Base-by-base conservation (phyloP, 2,888 invertebrate genomes). In the Dicycla oo region DNA sequence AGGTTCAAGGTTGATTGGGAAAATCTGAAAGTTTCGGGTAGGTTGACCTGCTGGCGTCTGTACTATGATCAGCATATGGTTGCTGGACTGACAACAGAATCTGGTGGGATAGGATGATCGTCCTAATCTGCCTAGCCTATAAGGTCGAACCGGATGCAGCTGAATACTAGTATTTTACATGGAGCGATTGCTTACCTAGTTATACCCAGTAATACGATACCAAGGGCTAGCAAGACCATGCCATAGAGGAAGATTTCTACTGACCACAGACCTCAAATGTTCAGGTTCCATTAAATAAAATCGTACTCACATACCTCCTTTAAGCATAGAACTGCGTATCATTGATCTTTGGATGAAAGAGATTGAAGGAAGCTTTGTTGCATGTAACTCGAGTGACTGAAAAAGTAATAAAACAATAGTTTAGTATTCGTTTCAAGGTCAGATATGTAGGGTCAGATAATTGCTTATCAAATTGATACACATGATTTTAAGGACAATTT, bases 301-400 rank as follows among this genome's bases (percentile, higher is more conserved):
- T 20, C 26, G 54, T 78, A 80, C 60, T 69, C 56, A 82, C 87
- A 93, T 91, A 97, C 97, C 95, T 91, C 97, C 97, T 87, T 96
- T 95, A 40, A 94, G 91, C n/a, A 98, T 95, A 0, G 97, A 96
- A 11, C 97, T 96, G 61, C 98, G 96, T n/a, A 98, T 95, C 75
- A 97, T 97, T n/a, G 97, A 97, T 8, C 97, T 95, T 83, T 97
- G 96, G 3, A 96, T 89, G 1, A 97, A 90, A 0, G 90, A 84
- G 3, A 95, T 83, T 23, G 88, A 87, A 11, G 92, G 88, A 10
- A 92, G 78, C 20, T 87, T 88, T 0, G 93, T 88, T 15, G 87
- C 74, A 7, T 88, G 86, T 60, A 80, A 78, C 74, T 89, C 83
- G 73, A 85, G 89, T 3, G 90, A 82, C 94, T 94, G 89, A 65